These are phyloP conservation scores for Australoheros facetus DNA, from an alignment of 2,797 vertebrate genomes.

Conservation along the genomic window DNA sequence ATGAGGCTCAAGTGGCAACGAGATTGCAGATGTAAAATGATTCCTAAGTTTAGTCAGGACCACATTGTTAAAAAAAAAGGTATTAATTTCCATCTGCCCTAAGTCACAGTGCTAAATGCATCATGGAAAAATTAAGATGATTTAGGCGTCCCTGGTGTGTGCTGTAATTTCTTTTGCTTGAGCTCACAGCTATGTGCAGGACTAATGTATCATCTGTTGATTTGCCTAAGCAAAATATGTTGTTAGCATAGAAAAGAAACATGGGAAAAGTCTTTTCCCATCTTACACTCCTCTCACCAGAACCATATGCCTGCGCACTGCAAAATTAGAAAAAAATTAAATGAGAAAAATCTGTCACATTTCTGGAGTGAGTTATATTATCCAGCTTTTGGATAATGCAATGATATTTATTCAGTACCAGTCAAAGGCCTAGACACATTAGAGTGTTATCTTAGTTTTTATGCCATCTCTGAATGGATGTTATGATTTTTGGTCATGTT, in stretches of 20 bases:
- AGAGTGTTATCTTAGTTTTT: too few relatives aligned
- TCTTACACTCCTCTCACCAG: too few relatives aligned
- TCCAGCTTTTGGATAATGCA: too few relatives aligned
- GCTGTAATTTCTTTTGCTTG: not conserved
- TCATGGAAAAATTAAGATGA: not conserved
- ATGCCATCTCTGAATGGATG: too few relatives aligned
- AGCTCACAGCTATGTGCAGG: not conserved
- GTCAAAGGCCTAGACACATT: too few relatives aligned
- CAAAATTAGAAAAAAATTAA: too few relatives aligned
- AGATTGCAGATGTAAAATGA: not conserved
- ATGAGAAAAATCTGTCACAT: fast-evolving
- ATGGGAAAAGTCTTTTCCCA: not conserved
- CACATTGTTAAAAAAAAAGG: not conserved
- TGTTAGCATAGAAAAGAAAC: not conserved
- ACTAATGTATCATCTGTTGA: not conserved
- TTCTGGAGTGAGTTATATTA: not conserved
- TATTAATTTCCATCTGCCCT: not conserved
- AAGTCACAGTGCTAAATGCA: not conserved
- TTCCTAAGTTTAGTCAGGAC: not conserved
- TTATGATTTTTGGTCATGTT: too few relatives aligned
- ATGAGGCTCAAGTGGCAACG: not conserved
- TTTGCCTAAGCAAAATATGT: not conserved
- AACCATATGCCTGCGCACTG: too few relatives aligned
- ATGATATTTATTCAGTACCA: too few relatives aligned
- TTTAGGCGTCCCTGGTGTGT: not conserved